Conservation (phyloP, 2,888 invertebrate species). For the Leptinotarsa juncta region DNA sequence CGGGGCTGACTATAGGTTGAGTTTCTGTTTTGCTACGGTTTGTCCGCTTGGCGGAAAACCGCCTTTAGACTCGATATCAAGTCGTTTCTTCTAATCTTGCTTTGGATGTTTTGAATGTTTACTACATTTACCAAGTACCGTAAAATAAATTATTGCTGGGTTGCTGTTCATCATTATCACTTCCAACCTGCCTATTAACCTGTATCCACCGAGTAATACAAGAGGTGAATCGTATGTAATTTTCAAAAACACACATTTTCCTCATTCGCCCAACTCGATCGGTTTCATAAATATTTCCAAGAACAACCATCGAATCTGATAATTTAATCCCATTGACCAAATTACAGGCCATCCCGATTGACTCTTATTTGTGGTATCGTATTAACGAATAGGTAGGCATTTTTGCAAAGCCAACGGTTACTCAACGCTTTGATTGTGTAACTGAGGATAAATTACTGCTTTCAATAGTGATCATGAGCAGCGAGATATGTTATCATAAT, state of each 20-base stretch:
- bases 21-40: no score
- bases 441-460: conserved; percentile 14
- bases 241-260: not conserved
- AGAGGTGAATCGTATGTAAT: not conserved
- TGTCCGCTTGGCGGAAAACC: no score
- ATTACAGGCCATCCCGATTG: conserved; percentile 11
- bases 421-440: conserved; percentile 2
- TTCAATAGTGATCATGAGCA: conserved; percentile 14
- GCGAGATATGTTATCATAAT: conserved; percentile 12
- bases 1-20: no score
- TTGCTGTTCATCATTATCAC: no score
- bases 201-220: not conserved
- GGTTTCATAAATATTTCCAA: not conserved
- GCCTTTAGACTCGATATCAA: no score
- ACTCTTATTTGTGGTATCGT: not conserved
- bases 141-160: no score
- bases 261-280: not conserved
- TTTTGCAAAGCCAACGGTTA: conserved; percentile 15
- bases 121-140: no score
- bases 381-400: not conserved
- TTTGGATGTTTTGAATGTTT: no score
- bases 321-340: not conserved
- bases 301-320: not conserved
- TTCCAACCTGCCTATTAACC: no score
- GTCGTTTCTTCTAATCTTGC: no score